phyloP scores from a whole-genome alignment of 2,888 invertebrate species.

The Luperina testacea region DNA sequence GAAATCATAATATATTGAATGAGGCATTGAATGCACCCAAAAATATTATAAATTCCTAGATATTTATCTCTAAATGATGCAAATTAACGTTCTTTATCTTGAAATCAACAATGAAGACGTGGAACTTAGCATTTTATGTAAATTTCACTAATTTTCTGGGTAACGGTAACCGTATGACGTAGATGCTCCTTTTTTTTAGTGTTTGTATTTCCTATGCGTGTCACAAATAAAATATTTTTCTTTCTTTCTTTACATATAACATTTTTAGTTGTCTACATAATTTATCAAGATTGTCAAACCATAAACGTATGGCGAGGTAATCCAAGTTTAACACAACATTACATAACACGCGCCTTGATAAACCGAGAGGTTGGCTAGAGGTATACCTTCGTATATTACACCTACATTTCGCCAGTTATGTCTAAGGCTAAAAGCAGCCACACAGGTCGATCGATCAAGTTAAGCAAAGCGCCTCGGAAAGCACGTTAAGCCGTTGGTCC shows the following conservation, averaged over 20 bases:
- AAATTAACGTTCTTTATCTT: constrained; percentile 16
- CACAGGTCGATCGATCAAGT: too few species aligned
- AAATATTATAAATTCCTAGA: constrained; percentile 1
- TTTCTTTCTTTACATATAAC: too few species aligned
- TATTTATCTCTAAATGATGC: not conserved
- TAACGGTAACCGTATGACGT: not conserved
- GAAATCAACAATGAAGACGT: constrained; percentile 3
- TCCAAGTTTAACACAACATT: not conserved
- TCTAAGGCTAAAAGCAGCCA: too few species aligned
- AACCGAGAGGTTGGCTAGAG: not conserved
- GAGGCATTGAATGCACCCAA: constrained; percentile 23
- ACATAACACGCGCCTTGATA: not conserved
- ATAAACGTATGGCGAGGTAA: not conserved
- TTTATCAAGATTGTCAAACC: not conserved
- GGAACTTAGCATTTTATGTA: constrained; percentile 1
- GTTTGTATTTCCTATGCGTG: too few species aligned
- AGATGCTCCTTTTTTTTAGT: not conserved
- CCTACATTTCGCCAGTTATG: not conserved
- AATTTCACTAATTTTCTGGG: not conserved
- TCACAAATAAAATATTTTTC: too few species aligned
- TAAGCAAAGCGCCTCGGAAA: too few species aligned
- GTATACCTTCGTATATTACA: not conserved
- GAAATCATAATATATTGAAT: constrained; percentile 1
- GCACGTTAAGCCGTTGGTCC: too few species aligned
- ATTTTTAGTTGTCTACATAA: not conserved